Percentiles rank a stretch among this genome's conserved stretches.
Conservation (phyloP, 2,113 vertebrate genomes). For the Porphyrio hochstetteri region DNA sequence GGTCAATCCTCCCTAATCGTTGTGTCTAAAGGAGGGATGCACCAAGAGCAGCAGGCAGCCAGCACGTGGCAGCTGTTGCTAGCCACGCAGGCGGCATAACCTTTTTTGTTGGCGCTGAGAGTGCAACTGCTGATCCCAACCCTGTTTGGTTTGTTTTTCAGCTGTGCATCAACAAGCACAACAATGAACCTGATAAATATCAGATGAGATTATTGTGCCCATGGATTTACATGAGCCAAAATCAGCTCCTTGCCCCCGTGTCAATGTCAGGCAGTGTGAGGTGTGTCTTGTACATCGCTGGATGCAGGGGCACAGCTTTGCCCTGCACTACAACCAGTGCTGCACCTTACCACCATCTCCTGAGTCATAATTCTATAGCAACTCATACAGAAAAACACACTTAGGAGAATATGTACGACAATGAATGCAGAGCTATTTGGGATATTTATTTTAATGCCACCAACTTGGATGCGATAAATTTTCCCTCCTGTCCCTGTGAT, state of each 20-base stretch:
- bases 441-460: background rate
- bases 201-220: background rate
- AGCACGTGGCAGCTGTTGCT: background rate
- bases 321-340: rapidly evolving
- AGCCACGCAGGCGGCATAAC: rapidly evolving
- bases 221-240: background rate
- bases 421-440: background rate
- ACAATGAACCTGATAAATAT: rapidly evolving
- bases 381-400: background rate
- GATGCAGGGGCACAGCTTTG: background rate
- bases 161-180: background rate
- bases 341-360: background rate
- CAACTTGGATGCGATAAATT: background rate
- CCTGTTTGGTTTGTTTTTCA: background rate
- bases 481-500: background rate
- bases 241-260: background rate
- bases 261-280: too few relatives aligned
- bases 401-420: background rate
- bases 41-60: background rate
- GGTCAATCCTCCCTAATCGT: background rate
- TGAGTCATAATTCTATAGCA: background rate
- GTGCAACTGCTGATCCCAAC: background rate
- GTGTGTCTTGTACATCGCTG: too few relatives aligned
- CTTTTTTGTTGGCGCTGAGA: background rate
- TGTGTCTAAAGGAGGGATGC: too few relatives aligned